Conservation (phyloP, 2,113 vertebrate genomes). For the Oreocharis arfaki region DNA sequence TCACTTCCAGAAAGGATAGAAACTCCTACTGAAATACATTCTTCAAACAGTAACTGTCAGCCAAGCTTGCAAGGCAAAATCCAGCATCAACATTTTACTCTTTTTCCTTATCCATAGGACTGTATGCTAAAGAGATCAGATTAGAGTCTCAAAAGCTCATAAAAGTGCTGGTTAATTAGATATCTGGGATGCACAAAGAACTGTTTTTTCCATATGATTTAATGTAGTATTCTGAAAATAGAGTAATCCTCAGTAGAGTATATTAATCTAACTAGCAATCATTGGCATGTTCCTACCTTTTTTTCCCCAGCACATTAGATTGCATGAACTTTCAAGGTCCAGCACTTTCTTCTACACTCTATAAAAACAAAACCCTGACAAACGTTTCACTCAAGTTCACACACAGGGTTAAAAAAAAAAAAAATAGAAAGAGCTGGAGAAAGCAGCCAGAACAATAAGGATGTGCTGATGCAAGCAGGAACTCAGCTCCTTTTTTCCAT, state of each 20-base stretch:
- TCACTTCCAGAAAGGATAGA: background rate
- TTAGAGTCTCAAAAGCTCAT: background rate
- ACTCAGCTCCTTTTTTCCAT: background rate
- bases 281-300: background rate
- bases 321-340: background rate
- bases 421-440: background rate
- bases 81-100: background rate
- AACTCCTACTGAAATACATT: background rate
- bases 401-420: background rate
- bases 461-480: slow-evolving; percentile 1
- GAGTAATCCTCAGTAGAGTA: background rate
- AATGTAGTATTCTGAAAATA: background rate
- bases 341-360: background rate
- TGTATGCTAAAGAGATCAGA: background rate
- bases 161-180: background rate
- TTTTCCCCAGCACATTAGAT: background rate
- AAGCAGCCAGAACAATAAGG: background rate
- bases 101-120: background rate
- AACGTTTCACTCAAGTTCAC: background rate
- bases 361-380: background rate
- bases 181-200: background rate
- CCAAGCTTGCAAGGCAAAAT: background rate
- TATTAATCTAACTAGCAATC: background rate
- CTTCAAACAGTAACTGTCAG: background rate
- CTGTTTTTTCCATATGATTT: background rate